Base-by-base conservation (phyloP, 1,140 invertebrate genomes). In the Triops longicaudatus region DNA sequence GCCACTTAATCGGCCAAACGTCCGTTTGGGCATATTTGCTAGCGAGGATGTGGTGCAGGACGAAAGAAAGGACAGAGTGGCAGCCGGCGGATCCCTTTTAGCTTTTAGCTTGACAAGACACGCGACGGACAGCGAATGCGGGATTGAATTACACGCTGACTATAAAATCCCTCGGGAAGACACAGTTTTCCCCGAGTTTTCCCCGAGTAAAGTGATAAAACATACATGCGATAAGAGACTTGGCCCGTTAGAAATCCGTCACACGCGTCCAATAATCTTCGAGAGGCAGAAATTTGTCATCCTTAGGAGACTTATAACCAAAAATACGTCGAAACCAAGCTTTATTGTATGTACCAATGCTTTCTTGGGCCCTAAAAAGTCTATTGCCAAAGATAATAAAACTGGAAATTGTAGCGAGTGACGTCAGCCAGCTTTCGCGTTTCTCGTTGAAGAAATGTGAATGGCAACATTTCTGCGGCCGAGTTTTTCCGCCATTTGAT, bases 101-200 rank as follows among this genome's bases (percentile, higher is more conserved):
- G 50, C 50, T 63, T 63, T 63, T 63, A 63, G 22, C 50, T 17
- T 63, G 50, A 63, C 50, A 63, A 63, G 50, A 63, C 50, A 63
- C 50, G 50, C 50, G 50, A 63, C 50, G 50, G 22, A 37, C 31
- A 7, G 31, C 31, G 50, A 63, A 22, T 63, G 10, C 50, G 50
- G 50, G 50, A 63, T 63, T 63, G 50, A 14, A 63, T 63, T 63
- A 63, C 50, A 63, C 14, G 50, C 50, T 63, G n/a, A 63, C 50
- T 63, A 14, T 17, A 37, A 22, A 22, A n/a, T 63, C 50, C 50
- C 50, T 17, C 6, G 50, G 50, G 50, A 63, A 63, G 50, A 17
- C 22, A 63, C 3, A 22, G 17, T 63, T 63, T 63, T 63, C 50
- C 17, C 5, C 17, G 50, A 22, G 50, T 63, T 63, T 63, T 63